Evolutionary conservation across 37 sponge, comb jelly and placozoan genomes (phyloP).

Genomic region (Halisarca cf. caerulea): DNA sequence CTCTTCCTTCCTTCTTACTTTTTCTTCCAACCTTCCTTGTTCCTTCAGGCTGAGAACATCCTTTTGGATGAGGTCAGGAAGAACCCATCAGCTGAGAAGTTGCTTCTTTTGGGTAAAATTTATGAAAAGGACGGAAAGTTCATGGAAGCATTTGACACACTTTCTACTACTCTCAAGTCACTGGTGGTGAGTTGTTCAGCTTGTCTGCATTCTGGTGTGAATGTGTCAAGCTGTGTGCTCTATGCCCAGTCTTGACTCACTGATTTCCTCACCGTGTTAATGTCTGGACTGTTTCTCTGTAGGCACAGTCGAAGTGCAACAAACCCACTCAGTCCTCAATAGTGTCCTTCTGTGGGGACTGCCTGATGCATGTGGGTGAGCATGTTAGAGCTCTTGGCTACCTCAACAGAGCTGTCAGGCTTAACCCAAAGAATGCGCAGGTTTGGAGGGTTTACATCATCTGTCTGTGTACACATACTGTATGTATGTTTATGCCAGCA

Average conservation of each 20-base stretch:
- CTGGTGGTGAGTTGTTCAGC: too few species aligned
- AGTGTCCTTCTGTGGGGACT: background rate
- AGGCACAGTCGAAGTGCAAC: background rate
- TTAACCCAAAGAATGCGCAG: background rate
- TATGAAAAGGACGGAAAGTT: constrained; percentile 59
- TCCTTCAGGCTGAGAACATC: constrained; percentile 21
- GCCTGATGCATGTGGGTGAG: background rate
- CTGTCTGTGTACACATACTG: too few species aligned
- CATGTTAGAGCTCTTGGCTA: background rate
- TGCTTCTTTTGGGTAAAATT: constrained; percentile 66
- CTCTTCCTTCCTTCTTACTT: too few species aligned
- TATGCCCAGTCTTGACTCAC: too few species aligned
- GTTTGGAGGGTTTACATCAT: too few species aligned
- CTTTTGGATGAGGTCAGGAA: background rate
- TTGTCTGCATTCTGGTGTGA: too few species aligned
- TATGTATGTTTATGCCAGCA: too few species aligned
- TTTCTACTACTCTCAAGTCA: constrained; percentile 49
- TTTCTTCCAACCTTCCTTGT: background rate
- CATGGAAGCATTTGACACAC: constrained; percentile 61
- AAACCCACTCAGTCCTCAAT: background rate
- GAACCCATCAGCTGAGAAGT: constrained; percentile 13
- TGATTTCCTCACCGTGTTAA: too few species aligned
- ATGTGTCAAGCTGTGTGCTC: too few species aligned
- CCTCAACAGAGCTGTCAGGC: background rate
- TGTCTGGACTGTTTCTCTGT: too few species aligned